Percentiles rank a stretch among this genome's conserved stretches.
Conservation (phyloP, 2,888 invertebrate genomes). For the Agrochola lychnidis region DNA sequence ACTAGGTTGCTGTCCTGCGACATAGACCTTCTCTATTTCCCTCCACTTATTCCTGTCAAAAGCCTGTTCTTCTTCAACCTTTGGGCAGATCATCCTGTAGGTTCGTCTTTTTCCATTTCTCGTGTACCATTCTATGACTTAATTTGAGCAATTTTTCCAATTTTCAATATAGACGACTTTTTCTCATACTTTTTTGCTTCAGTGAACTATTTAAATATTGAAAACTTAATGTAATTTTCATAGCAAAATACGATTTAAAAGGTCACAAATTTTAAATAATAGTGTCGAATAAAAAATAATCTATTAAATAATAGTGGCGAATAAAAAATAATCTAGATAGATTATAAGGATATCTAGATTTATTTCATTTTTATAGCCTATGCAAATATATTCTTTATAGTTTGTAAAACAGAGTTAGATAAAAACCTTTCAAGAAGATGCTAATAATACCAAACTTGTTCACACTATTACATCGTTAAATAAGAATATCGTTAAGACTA, state of each 20-base stretch:
- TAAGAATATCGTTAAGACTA: too few species aligned
- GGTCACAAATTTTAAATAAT: neutral
- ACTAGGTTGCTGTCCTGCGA: too few species aligned
- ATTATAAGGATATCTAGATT: neutral
- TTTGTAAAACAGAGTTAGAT: neutral
- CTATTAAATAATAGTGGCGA: too few species aligned
- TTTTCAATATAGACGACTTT: too few species aligned
- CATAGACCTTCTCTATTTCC: too few species aligned
- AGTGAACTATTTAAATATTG: neutral
- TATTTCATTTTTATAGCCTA: neutral
- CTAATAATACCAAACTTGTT: neutral
- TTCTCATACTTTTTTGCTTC: neutral
- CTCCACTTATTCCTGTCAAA: too few species aligned
- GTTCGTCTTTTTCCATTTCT: too few species aligned
- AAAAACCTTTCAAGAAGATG: neutral
- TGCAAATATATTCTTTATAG: neutral
- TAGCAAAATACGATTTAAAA: neutral
- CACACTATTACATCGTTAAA: neutral
- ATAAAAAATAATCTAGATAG: neutral
- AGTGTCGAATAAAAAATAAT: too few species aligned
- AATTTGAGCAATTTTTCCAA: too few species aligned
- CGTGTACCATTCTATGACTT: too few species aligned
- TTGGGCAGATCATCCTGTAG: too few species aligned
- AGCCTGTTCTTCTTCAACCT: too few species aligned
- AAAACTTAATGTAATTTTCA: neutral